Conservation (phyloP, 2,113 vertebrate genomes). For the Proteles cristata region DNA sequence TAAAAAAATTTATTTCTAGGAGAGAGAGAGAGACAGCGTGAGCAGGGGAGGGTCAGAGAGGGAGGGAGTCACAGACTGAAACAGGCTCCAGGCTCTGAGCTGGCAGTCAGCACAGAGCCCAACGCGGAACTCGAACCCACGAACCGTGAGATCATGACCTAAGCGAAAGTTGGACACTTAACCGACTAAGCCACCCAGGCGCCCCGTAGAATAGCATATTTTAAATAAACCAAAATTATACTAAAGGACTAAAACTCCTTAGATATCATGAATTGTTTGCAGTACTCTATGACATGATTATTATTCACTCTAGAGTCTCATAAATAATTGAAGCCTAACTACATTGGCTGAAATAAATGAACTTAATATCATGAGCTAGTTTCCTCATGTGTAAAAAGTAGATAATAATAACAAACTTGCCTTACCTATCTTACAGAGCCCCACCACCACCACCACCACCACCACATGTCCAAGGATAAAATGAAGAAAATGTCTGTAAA, state of each 20-base stretch:
- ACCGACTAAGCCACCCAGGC: no score
- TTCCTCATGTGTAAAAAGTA: constrained; percentile 1
- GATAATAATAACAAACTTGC: not conserved
- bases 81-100: no score
- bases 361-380: constrained; percentile 16
- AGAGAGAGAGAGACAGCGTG: no score
- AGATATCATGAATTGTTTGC: constrained; percentile 25
- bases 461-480: not conserved
- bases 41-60: no score
- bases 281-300: not conserved
- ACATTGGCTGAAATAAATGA: constrained; percentile 42
- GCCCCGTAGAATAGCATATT: not conserved
- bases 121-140: no score
- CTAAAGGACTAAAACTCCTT: not conserved
- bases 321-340: constrained; percentile 45
- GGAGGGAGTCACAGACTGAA: no score
- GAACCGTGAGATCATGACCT: no score
- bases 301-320: constrained; percentile 43
- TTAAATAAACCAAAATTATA: constrained; percentile 40
- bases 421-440: not conserved
- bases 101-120: no score
- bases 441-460: not conserved
- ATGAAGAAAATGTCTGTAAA: constrained; percentile 11
- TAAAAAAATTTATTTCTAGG: not conserved
- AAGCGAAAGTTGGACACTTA: no score